Base-by-base conservation (phyloP, 1,140 invertebrate species). In the Bombus superbus region DNA sequence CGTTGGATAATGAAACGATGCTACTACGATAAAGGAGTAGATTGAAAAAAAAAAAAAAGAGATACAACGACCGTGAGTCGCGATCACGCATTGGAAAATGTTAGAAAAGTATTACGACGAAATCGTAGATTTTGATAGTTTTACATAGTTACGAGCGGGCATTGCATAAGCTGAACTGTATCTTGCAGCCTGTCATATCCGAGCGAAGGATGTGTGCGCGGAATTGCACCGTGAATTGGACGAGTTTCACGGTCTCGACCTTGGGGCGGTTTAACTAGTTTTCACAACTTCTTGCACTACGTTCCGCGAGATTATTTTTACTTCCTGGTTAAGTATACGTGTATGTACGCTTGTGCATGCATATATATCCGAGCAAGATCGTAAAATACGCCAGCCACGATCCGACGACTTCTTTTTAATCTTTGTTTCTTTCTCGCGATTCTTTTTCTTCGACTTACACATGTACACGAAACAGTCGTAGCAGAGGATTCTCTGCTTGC, bases 171-270 rank as follows among this genome's bases (percentile, higher is more conserved):
- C 44, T 47, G 10, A 62, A 71, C 83, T 78, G 64, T 80, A 85
- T 80, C 83, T 85, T 47, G 77, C 62, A 11, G 76, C 44, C 38
- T 80, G 83, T 85, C 66, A 75, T 89, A 80, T 62, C 25, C 79
- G 57, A 80, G 88, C 80, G 75, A 83, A 91, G 83, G 86, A 85
- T 89, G 77, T 90, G 83, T 74, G 88, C 82, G 85, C 86, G 71
- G 88, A 87, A 90, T 89, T 83, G 89, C 89, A 89, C 85, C 82
- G 89, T 83, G 89, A 87, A 90, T 90, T 87, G 89, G 68, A 89
- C 88, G 81, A 90, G 92, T 91, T 92, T 92, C 91, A 92, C 88
- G 92, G 91, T 88, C 92, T 83, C 86, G 89, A 92, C 91, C 91
- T 93, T 93, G 91, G 71, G 84, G 88, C 89, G 88, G 88, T 85